Conservation (phyloP, 1,140 invertebrate genomes). For the Drosophila sulfurigaster region DNA sequence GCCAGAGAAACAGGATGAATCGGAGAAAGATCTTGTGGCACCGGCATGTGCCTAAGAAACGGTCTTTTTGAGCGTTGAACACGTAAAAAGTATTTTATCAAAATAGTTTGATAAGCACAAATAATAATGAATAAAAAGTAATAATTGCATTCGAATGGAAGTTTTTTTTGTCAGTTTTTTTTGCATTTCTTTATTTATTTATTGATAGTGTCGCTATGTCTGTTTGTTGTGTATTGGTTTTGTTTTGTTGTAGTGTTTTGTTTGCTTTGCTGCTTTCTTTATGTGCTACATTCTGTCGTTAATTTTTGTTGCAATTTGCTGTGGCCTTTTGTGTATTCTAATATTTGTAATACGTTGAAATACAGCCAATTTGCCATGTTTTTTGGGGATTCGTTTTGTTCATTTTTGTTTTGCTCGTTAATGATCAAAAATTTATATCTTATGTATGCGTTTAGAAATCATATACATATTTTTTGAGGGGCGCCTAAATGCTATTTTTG, state of each 20-base stretch:
- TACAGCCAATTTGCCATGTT: conserved; percentile 53
- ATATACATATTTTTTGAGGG: conserved; percentile 41
- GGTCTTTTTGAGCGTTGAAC: too few species aligned
- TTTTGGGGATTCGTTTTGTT: conserved; percentile 45
- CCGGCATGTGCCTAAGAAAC: conserved; percentile 45
- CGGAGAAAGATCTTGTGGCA: conserved; percentile 25
- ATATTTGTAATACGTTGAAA: conserved; percentile 77
- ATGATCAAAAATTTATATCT: conserved; percentile 52
- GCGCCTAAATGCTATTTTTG: conserved; percentile 57
- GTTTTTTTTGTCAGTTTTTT: conserved; percentile 47
- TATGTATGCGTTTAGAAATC: conserved; percentile 49
- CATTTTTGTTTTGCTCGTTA: conserved; percentile 40
- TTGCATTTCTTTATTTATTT: conserved; percentile 66
- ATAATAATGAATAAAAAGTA: conserved; percentile 5
- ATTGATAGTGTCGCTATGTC: conserved; percentile 79
- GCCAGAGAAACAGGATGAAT: conserved; percentile 1
- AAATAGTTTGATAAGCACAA: conserved; percentile 18
- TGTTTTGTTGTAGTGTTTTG: conserved; percentile 43
- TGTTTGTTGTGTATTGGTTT: conserved; percentile 62
- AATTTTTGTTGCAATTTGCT: conserved; percentile 29
- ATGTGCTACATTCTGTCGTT: conserved; percentile 56
- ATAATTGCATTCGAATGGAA: conserved; percentile 6
- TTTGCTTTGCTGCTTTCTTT: conserved; percentile 32
- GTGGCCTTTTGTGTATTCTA: conserved; percentile 35
- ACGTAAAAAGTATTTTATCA: conserved; percentile 19